Conservation (phyloP, 2,113 vertebrate species). For the Coptodon rendalli region DNA sequence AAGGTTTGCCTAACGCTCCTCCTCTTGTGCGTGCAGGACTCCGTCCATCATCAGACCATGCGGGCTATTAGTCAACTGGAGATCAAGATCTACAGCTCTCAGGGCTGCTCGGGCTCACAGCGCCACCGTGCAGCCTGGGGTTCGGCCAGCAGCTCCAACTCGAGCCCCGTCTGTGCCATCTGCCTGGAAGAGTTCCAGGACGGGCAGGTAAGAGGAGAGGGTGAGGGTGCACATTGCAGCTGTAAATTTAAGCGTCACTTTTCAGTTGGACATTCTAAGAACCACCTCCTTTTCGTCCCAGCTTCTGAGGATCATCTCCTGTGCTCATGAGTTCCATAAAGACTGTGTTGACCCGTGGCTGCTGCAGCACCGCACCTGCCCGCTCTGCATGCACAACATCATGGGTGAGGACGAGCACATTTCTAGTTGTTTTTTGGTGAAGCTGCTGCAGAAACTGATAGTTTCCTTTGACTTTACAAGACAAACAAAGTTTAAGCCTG, state of each 20-base stretch:
- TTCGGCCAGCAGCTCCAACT: slow-evolving; percentile 87
- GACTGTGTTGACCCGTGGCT: slow-evolving; percentile 96
- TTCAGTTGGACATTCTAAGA: not conserved
- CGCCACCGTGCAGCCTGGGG: slow-evolving; percentile 67
- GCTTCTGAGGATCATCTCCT: slow-evolving; percentile 94
- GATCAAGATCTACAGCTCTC: slow-evolving; percentile 80
- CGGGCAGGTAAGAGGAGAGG: slow-evolving; percentile 79
- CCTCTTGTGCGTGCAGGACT: slow-evolving; percentile 70
- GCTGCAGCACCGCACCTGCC: slow-evolving; percentile 90
- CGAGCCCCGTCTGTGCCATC: slow-evolving; percentile 86
- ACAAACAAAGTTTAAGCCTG: not conserved
- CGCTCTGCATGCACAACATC: slow-evolving; percentile 99
- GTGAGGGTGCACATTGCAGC: not conserved
- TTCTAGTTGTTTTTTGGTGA: not conserved
- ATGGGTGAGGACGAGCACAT: slow-evolving; percentile 77
- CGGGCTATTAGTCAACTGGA: slow-evolving; percentile 85
- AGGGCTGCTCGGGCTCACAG: slow-evolving; percentile 64
- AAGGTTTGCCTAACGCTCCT: not conserved
- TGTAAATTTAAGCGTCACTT: not conserved
- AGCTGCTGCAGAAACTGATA: not conserved
- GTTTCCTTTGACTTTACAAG: not conserved
- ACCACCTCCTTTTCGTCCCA: slow-evolving; percentile 32
- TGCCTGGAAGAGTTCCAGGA: slow-evolving; percentile 96
- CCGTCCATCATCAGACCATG: slow-evolving; percentile 87
- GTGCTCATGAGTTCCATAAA: slow-evolving; percentile 93